Base-by-base conservation (phyloP, 2,797 vertebrate genomes). In the Acanthis flammea region DNA sequence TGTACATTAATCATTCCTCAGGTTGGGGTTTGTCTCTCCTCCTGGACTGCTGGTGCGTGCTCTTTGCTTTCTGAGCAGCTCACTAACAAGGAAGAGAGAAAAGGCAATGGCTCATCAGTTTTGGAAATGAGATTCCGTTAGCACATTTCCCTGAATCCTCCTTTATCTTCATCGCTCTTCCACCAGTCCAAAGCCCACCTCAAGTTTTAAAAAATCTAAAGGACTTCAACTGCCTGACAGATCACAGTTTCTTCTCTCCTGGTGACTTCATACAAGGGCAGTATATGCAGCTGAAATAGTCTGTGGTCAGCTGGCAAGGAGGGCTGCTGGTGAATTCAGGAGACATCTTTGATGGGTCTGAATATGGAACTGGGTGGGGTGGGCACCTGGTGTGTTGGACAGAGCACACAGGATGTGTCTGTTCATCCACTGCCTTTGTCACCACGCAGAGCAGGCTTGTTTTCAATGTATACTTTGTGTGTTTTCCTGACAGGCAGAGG, bases 1-100 rank as follows among this genome's bases (percentile, higher is more conserved):
- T 61, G 44, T 73, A 12, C 39, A 33, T 93, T 84, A 68, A 76
- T 94, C 55, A 81, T 73, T 81, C 45, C 62, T 70, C 17, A 8
- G 14, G 19, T 12, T 53, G 28, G 21, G 4, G 51, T 91, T 86
- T 85, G 28, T 74, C 31, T 78, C 67, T 57, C 45, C 61, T 92
- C 39, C 54, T 66, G 7, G n/a, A 11, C 39, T 55, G 15, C 75
- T 90, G 67, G 61, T 68, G 53, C 39, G 5, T 71, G 55, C 22
- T 66, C 80, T 95, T 80, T 83, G 57, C 67, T 79, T 90, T 87
- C 63, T 77, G 77, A 90, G 65, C 48, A 19, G 14, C 73, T 74
- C 12, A 2, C 84, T 91, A 54, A 88, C 66, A 77, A 80, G 82
- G 19, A 73, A 53, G n/a, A 79, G 68, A 58, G 51, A 37, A 87